Conservation (phyloP, 1,140 invertebrate species). For the Anagrus nilaparvatae region DNA sequence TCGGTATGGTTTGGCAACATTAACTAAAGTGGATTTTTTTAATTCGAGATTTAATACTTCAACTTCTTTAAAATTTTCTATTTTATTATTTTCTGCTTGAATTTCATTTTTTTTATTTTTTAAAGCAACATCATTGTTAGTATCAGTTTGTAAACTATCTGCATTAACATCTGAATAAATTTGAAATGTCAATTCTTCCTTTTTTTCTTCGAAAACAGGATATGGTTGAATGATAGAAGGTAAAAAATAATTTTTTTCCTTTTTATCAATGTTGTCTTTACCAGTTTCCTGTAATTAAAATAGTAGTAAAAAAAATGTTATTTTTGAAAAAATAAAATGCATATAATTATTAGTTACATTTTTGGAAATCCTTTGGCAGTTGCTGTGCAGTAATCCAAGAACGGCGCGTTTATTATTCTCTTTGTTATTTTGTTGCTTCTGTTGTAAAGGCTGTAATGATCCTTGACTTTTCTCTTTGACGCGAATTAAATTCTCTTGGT, state of each 20-base stretch:
- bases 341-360: slow-evolving; percentile 29
- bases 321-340: neutral
- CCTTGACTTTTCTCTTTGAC: slow-evolving; percentile 39
- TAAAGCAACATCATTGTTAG: slow-evolving; percentile 29
- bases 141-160: slow-evolving; percentile 48
- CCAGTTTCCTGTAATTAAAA: slow-evolving; percentile 1
- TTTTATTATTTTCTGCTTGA: slow-evolving; percentile 32
- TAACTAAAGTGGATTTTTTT: slow-evolving; percentile 20
- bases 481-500: slow-evolving; percentile 50
- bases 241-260: slow-evolving; percentile 21
- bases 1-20: slow-evolving; percentile 16
- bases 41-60: slow-evolving; percentile 36
- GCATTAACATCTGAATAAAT: slow-evolving; percentile 67
- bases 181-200: slow-evolving; percentile 45
- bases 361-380: slow-evolving; percentile 27
- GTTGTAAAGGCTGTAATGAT: slow-evolving; percentile 20
- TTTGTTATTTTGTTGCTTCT: slow-evolving; percentile 35
- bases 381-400: slow-evolving; percentile 42
- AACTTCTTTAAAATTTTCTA: slow-evolving; percentile 17
- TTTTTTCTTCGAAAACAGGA: slow-evolving; percentile 41
- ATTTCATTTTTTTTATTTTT: slow-evolving; percentile 36
- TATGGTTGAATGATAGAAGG: slow-evolving; percentile 39
- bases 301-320: neutral
- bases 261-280: slow-evolving; percentile 37
- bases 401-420: slow-evolving; percentile 46